phyloP scores from a whole-genome alignment of 1,140 invertebrate species.

The Luehdorfia chinensis region DNA sequence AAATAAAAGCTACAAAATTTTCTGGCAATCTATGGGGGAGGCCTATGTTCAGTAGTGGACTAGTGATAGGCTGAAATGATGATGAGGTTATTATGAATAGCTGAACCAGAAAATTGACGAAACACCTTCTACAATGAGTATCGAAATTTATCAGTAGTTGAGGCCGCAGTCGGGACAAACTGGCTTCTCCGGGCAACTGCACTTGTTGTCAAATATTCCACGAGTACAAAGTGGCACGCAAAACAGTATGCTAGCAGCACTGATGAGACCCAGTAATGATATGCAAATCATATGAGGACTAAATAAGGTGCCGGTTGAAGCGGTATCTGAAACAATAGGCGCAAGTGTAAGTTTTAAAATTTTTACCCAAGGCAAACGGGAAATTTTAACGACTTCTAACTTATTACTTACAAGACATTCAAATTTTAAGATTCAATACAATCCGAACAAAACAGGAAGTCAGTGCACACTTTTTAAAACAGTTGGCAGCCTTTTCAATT shows the following conservation, averaged over 20 bases:
- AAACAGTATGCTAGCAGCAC: slow-evolving; percentile 33
- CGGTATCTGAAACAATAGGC: slow-evolving; percentile 36
- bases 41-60: too few species aligned
- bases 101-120: background rate
- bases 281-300: slow-evolving; percentile 54
- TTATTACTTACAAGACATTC: too few species aligned
- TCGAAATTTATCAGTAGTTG: slow-evolving; percentile 43
- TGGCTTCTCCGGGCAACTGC: slow-evolving; percentile 41
- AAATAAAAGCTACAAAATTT: too few species aligned
- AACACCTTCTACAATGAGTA: too few species aligned
- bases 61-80: too few species aligned
- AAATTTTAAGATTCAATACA: too few species aligned
- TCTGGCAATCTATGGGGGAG: too few species aligned
- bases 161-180: slow-evolving; percentile 56
- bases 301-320: slow-evolving; percentile 13
- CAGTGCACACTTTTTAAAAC: too few species aligned
- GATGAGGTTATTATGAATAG: too few species aligned
- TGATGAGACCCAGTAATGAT: slow-evolving; percentile 43
- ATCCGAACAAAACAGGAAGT: too few species aligned
- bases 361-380: slow-evolving; percentile 34
- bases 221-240: slow-evolving; percentile 41
- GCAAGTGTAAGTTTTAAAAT: slow-evolving; percentile 4
- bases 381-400: slow-evolving; percentile 15
- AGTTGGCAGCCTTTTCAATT: slow-evolving; percentile 4
- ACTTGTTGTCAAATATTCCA: slow-evolving; percentile 32